phyloP scores from a whole-genome alignment of 2,888 invertebrate species.

The Clanis bilineata region DNA sequence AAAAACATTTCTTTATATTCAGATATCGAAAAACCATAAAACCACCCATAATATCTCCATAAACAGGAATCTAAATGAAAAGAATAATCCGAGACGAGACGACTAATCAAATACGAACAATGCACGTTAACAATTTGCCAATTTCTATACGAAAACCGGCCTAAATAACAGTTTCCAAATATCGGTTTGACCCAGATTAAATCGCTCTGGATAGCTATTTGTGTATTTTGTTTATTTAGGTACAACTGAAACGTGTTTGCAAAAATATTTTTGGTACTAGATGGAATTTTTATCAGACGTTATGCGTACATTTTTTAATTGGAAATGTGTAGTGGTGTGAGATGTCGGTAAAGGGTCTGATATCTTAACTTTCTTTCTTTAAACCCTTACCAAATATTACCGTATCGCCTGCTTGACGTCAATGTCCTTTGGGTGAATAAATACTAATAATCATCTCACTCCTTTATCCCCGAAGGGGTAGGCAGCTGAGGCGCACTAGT shows the following conservation, averaged over 20 bases:
- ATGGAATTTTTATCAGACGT: not conserved
- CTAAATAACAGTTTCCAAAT: conserved; percentile 43
- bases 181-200: conserved; percentile 56
- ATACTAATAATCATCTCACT: no score
- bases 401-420: no score
- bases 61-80: not conserved
- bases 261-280: not conserved
- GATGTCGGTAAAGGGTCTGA: no score
- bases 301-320: not conserved
- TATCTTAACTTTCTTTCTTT: no score
- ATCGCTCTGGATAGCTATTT: conserved; percentile 25
- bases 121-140: conserved; percentile 19
- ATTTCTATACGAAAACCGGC: conserved; percentile 31
- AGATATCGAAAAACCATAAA: not conserved
- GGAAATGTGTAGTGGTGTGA: not conserved
- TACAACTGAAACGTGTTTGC: not conserved
- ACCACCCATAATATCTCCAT: not conserved
- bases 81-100: not conserved
- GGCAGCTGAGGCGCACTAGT: no score
- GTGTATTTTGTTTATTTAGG: conserved; percentile 14
- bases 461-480: no score
- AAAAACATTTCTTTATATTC: no score
- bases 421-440: no score
- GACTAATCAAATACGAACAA: conserved; percentile 12
- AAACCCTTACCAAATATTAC: no score